These are phyloP conservation scores for Dolomedes plantarius DNA, from an alignment of 2,888 invertebrate genomes.

Conservation along the genomic window DNA sequence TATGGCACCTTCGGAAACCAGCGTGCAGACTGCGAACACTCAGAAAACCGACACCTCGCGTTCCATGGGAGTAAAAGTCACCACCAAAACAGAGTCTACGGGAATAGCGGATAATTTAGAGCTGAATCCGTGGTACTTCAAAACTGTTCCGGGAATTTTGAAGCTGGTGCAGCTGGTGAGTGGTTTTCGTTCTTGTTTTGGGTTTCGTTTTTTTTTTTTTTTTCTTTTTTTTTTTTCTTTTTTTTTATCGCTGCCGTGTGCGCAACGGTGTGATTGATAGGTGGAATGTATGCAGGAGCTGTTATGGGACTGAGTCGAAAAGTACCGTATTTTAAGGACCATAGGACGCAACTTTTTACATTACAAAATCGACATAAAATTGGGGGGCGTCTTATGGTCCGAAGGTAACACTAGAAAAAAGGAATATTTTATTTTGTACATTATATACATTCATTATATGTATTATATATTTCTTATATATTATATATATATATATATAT, in stretches of 20 bases:
- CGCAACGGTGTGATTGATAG: too few species aligned
- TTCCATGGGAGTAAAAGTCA: conserved; percentile 65
- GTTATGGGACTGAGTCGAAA: too few species aligned
- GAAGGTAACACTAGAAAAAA: too few species aligned
- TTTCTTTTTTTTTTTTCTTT: neutral
- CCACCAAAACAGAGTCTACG: conserved; percentile 71
- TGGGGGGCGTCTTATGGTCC: too few species aligned
- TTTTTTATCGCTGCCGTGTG: neutral
- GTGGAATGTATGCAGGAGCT: too few species aligned
- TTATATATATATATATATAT: too few species aligned
- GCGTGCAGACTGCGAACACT: conserved; percentile 12
- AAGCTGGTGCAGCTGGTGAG: conserved; percentile 89
- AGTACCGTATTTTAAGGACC: too few species aligned
- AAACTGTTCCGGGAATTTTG: conserved; percentile 86
- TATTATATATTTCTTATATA: too few species aligned
- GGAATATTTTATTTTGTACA: too few species aligned
- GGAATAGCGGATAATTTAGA: conserved; percentile 72
- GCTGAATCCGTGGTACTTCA: conserved; percentile 88
- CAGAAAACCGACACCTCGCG: conserved; percentile 63
- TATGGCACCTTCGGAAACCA: neutral
- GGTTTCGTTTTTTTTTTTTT: neutral
- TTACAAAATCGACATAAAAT: too few species aligned
- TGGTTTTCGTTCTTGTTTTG: neutral
- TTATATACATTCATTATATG: too few species aligned
- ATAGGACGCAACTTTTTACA: too few species aligned